Evolutionary conservation across 2,888 invertebrate genomes (phyloP), one percentile per base, ranked within the genome.

Genomic region (Drosophila niveifrons): DNA sequence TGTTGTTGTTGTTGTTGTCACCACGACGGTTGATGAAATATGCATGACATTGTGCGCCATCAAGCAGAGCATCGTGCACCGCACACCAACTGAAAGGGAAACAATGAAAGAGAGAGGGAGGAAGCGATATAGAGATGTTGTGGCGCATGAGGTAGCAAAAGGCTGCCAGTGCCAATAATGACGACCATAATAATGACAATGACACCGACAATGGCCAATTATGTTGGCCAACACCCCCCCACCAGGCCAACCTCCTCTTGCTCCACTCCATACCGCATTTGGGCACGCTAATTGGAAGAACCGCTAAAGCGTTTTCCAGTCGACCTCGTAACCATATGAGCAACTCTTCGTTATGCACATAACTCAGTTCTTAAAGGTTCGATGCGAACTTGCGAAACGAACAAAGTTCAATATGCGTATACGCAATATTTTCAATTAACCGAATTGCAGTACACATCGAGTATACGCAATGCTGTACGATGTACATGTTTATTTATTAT

Each of bases 161-260:
- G 61, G 65, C 59, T 28, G 55, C 31, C 61, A 23, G 64, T 52
- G 53, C 64, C 74, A 77, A 87, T 76, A 86, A 80, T 77, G 74
- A 66, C 64, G 66, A 17, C 50, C 73, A 77, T 68, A 81, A 72
- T 80, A 88, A 82, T 86, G 87, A 86, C 78, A 89, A 81, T 72
- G 89, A 74, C 88, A 87, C 71, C 72, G 57, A 70, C 76, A 75
- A 76, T 66, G 63, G 65, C 70, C 76, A 79, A 76, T 76, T 79
- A 79, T 70, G 63, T 61, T 57, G 70, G 64, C 63, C 80, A 70
- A 63, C 50, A 79, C 31, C 46, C 31, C 23, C 8, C 17, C 17
- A 11, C 13, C 2, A 2, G 1, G 1, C 9, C 29, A 28, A 10
- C 48, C 10, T 9, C 18, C 28, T n/a, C n/a, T n/a, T n/a, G n/a